These are phyloP conservation scores for Synanthedon formicaeformis DNA, from an alignment of 2,888 invertebrate genomes.

Conservation along the genomic window DNA sequence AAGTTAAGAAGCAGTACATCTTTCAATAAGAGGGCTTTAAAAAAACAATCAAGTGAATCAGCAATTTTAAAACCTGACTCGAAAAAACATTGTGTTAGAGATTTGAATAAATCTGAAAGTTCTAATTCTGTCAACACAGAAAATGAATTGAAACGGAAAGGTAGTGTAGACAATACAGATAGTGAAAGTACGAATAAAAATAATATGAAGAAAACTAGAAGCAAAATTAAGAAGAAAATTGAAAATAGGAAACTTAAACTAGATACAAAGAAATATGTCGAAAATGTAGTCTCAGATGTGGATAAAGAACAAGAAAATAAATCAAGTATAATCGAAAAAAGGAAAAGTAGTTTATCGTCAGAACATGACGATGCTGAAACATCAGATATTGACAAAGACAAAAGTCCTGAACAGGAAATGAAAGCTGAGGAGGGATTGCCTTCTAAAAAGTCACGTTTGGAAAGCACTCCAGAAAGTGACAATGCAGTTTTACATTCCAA, in stretches of 20 bases:
- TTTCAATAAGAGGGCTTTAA: constrained; percentile 47
- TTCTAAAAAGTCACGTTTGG: constrained; percentile 53
- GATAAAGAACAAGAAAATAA: constrained; percentile 51
- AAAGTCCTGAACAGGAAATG: constrained; percentile 35
- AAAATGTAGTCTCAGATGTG: constrained; percentile 36
- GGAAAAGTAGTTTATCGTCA: constrained; percentile 59
- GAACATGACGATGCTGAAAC: constrained; percentile 41
- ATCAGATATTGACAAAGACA: constrained; percentile 37
- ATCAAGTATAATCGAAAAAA: constrained; percentile 53
- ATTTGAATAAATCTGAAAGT: constrained; percentile 38
- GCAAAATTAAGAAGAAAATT: constrained; percentile 49
- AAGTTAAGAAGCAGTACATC: constrained; percentile 18
- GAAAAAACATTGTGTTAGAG: constrained; percentile 56
- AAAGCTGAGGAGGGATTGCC: constrained; percentile 49
- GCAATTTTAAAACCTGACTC: constrained; percentile 39
- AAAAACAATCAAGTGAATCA: constrained; percentile 49
- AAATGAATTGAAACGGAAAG: constrained; percentile 32
- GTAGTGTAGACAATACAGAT: constrained; percentile 33
- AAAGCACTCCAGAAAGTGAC: constrained; percentile 46
- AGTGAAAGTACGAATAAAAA: constrained; percentile 39
- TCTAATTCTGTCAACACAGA: constrained; percentile 33
- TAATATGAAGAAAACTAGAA: constrained; percentile 42
- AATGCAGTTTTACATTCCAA: constrained; percentile 49
- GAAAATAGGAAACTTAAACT: constrained; percentile 30
- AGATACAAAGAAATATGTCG: constrained; percentile 33